Evolutionary conservation across 23 tunicate genomes (phyloP).

Genomic region (Phallusia fumigata): DNA sequence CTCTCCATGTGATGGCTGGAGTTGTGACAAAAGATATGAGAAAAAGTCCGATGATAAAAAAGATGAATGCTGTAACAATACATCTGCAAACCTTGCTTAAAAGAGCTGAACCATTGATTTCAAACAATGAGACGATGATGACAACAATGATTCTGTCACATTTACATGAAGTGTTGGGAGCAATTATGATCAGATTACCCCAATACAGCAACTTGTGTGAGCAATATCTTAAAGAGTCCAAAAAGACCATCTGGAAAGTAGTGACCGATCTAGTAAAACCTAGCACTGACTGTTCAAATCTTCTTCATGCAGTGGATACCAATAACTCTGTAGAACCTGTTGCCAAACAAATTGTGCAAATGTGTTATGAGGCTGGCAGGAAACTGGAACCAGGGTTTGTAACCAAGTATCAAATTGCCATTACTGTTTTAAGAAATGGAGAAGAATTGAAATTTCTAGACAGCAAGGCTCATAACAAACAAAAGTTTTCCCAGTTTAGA

Average conservation of each 20-base stretch:
- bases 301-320: background rate
- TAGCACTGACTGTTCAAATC: background rate
- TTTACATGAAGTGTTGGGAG: constrained; percentile 43
- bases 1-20: constrained; percentile 29
- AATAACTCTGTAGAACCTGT: background rate
- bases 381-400: constrained; percentile 23
- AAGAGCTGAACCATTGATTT: constrained; percentile 3
- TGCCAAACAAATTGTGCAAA: constrained; percentile 20
- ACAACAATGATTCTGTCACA: constrained; percentile 23
- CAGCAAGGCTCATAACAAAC: constrained; percentile 7
- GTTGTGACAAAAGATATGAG: constrained; percentile 53
- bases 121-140: background rate
- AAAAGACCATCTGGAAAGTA: constrained; percentile 21
- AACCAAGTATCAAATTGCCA: constrained; percentile 18
- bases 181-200: constrained; percentile 25
- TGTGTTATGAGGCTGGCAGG: constrained; percentile 8
- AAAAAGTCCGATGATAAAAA: background rate
- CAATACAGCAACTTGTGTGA: background rate
- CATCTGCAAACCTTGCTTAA: constrained; percentile 30
- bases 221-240: constrained; percentile 17
- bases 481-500: constrained; percentile 20
- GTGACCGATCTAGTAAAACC: background rate
- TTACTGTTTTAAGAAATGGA: constrained; percentile 1
- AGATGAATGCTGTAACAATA: constrained; percentile 28
- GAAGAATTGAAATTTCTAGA: constrained; percentile 38